phyloP scores from a whole-genome alignment of 2,113 vertebrate species.

The Lanius ludovicianus region DNA sequence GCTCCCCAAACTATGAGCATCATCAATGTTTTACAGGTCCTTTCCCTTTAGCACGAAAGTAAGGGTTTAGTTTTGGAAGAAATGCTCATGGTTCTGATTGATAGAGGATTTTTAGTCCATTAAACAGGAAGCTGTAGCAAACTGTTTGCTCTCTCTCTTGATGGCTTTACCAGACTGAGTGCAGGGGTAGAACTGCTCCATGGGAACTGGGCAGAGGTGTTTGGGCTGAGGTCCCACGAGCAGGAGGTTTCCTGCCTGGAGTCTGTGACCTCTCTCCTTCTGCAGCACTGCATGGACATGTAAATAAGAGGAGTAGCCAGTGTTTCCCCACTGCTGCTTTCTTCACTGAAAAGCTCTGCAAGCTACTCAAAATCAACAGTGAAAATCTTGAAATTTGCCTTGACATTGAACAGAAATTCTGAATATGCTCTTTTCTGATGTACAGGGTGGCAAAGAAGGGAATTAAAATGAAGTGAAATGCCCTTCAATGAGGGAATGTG shows the following conservation, averaged over 20 bases:
- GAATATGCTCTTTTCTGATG: neutral
- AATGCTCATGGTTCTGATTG: neutral
- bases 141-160: neutral
- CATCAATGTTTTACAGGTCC: rapidly evolving
- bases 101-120: neutral
- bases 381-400: neutral
- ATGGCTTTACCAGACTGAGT: neutral
- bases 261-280: neutral
- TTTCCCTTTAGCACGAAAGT: neutral
- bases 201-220: neutral
- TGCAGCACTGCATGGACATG: neutral
- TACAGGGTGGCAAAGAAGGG: neutral
- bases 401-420: neutral
- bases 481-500: rapidly evolving
- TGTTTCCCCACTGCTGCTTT: neutral
- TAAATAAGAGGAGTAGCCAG: neutral
- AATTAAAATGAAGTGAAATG: neutral
- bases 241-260: neutral
- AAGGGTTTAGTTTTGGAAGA: neutral
- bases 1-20: neutral
- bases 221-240: neutral
- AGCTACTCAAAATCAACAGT: neutral
- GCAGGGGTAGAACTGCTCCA: neutral
- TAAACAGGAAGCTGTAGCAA: neutral
- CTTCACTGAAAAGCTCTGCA: neutral